Evolutionary conservation across 2,113 vertebrate genomes (phyloP).

Genomic region (Phoenicopterus ruber): DNA sequence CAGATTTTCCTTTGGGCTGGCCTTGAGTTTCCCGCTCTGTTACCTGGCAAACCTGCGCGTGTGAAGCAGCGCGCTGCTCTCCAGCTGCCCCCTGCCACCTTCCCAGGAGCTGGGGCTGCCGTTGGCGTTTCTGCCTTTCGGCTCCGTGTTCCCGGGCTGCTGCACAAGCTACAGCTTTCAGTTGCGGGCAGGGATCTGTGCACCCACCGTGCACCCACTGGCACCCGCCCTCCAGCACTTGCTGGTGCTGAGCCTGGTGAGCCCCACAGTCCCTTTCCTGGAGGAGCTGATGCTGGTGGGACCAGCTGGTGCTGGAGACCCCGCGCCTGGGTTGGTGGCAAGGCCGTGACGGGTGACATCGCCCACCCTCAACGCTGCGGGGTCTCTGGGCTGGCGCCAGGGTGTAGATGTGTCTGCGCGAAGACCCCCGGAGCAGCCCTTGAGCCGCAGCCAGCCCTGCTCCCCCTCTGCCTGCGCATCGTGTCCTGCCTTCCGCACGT

Average conservation of each 20-base stretch:
- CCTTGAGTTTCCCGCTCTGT: neutral
- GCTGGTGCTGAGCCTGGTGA: neutral
- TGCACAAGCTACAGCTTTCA: neutral
- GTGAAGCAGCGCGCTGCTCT: accelerated
- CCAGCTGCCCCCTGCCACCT: neutral
- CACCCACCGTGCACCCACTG: neutral
- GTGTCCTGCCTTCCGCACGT: neutral
- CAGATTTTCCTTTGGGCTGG: neutral
- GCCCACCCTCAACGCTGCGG: neutral
- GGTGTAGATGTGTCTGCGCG: neutral
- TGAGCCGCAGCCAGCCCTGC: neutral
- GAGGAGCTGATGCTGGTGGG: neutral
- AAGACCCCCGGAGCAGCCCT: neutral
- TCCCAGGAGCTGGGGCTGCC: neutral
- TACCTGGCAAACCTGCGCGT: neutral
- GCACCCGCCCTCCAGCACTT: neutral
- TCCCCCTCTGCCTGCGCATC: neutral
- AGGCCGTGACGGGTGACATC: neutral
- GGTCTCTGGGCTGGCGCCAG: neutral
- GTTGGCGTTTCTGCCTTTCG: neutral
- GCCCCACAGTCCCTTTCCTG: neutral
- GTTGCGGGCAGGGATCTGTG: neutral
- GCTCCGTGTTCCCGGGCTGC: neutral
- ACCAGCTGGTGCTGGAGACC: neutral
- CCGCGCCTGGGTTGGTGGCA: no score